Evolutionary conservation across 2,888 invertebrate genomes (phyloP).

Genomic region (Taphrorychus bicolor): DNA sequence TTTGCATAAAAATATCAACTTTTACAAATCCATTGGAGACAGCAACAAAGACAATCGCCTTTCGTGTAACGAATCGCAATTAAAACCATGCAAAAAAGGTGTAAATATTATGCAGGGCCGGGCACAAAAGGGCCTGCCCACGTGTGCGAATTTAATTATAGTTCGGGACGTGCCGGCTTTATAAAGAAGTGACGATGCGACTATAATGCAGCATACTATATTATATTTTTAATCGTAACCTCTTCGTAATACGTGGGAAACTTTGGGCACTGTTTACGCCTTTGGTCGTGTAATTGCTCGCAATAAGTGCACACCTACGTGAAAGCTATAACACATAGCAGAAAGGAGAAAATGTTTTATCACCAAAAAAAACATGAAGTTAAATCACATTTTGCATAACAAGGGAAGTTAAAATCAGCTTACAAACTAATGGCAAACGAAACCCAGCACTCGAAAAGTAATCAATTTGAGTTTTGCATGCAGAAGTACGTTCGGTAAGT

Average conservation of each 20-base stretch:
- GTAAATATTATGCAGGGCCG: constrained; percentile 36
- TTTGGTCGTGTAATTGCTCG: not conserved
- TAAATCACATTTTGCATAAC: too few species aligned
- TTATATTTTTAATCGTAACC: constrained; percentile 36
- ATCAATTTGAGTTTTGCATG: constrained; percentile 30
- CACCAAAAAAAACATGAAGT: too few species aligned
- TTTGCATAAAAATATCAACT: too few species aligned
- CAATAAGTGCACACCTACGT: not conserved
- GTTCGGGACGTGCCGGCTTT: constrained; percentile 32
- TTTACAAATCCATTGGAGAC: too few species aligned
- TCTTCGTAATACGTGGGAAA: constrained; percentile 29
- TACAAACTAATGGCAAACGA: not conserved
- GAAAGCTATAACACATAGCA: not conserved
- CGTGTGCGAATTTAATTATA: constrained; percentile 37
- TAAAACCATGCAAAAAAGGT: constrained; percentile 38
- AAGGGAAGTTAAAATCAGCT: too few species aligned
- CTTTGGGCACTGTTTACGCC: not conserved
- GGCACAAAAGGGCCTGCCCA: constrained; percentile 32
- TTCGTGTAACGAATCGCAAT: constrained; percentile 36
- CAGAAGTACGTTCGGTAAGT: constrained; percentile 44
- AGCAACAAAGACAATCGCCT: constrained; percentile 29
- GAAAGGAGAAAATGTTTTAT: not conserved
- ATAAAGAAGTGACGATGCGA: constrained; percentile 24
- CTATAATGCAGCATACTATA: constrained; percentile 26
- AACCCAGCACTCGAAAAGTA: constrained; percentile 1